phyloP scores from a whole-genome alignment of 2,888 invertebrate species.

The Drosophila paramelanica region DNA sequence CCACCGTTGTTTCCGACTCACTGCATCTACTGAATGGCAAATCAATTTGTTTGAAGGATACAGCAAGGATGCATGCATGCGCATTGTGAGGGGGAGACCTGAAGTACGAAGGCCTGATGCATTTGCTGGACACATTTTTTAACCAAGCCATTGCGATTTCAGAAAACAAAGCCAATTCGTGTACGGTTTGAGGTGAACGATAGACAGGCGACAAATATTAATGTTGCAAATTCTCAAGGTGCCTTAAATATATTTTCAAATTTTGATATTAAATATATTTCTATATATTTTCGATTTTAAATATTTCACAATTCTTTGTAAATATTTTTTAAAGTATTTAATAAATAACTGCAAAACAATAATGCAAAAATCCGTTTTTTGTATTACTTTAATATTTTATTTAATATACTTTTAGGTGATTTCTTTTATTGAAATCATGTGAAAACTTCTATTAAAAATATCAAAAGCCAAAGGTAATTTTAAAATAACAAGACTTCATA shows the following conservation, averaged over 20 bases:
- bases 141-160: conserved; percentile 8
- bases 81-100: not conserved
- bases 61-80: conserved; percentile 22
- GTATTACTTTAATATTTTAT: too few species aligned
- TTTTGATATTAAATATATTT: not conserved
- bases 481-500: too few species aligned
- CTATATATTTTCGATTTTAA: not conserved
- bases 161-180: conserved; percentile 17
- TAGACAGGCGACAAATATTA: conserved; percentile 17
- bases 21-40: conserved; percentile 59
- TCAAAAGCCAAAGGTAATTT: too few species aligned
- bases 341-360: too few species aligned
- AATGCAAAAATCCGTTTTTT: too few species aligned
- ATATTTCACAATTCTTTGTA: too few species aligned
- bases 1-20: conserved; percentile 65
- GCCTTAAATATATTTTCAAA: not conserved
- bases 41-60: conserved; percentile 60
- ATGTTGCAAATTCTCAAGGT: not conserved
- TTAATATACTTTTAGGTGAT: too few species aligned
- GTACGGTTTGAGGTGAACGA: not conserved
- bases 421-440: too few species aligned
- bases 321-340: not conserved
- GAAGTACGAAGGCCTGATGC: conserved; percentile 11
- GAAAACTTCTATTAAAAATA: too few species aligned
- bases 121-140: conserved; percentile 16